Evolutionary conservation across 2,888 invertebrate genomes (phyloP).

Genomic region (Polyploca ridens): DNA sequence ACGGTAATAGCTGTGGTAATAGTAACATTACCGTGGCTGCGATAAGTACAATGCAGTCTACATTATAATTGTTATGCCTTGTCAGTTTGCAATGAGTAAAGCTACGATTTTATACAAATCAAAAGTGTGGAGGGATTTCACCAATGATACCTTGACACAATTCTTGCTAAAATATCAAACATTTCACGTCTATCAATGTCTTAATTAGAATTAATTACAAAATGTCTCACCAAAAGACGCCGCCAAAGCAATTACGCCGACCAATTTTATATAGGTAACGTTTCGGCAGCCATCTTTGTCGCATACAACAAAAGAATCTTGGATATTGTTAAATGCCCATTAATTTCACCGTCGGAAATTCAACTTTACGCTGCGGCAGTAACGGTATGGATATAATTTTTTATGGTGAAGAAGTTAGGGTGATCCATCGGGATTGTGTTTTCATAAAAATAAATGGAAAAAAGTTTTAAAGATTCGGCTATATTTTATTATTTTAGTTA

Average conservation of each 20-base stretch:
- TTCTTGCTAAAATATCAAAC: conserved; percentile 12
- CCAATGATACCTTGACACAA: conserved; percentile 15
- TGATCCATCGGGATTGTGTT: background rate
- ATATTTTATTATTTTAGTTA: no score
- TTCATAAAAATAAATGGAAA: background rate
- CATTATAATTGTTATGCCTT: no score
- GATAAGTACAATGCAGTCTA: no score
- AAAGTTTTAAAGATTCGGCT: no score
- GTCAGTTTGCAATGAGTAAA: no score
- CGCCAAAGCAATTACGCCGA: conserved; percentile 20
- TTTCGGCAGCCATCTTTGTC: conserved; percentile 40
- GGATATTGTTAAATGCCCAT: conserved; percentile 29
- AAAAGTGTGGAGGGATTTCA: conserved; percentile 7
- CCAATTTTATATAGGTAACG: conserved; percentile 19
- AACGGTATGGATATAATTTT: conserved; percentile 10
- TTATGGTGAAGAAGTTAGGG: background rate
- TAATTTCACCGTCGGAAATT: conserved; percentile 11
- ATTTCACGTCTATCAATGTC: conserved; percentile 30
- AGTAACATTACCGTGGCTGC: no score
- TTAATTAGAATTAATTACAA: conserved; percentile 53
- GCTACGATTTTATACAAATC: background rate
- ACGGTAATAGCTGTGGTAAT: no score
- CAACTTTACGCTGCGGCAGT: conserved; percentile 7
- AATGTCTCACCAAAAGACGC: conserved; percentile 35
- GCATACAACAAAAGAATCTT: conserved; percentile 35